Percentiles rank a stretch among this genome's conserved stretches.
Conservation (phyloP, 2,797 vertebrate genomes). For the Hypotaenidia okinawae region DNA sequence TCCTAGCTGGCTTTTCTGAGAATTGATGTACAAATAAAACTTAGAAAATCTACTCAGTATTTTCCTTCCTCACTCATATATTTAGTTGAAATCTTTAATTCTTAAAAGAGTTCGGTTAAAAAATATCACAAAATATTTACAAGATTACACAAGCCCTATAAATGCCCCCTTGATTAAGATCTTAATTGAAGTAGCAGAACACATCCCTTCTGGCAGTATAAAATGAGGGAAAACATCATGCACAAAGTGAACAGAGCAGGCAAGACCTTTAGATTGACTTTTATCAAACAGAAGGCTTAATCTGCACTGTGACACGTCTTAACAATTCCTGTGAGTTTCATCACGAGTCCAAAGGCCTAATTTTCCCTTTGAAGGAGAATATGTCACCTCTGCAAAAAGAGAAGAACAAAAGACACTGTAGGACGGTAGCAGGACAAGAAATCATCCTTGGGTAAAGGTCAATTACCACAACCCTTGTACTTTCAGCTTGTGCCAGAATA, state of each 20-base stretch:
- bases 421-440: neutral
- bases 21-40: neutral
- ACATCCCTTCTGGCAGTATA: neutral
- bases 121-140: neutral
- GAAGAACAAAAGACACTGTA: neutral
- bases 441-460: neutral
- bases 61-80: neutral
- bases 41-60: neutral
- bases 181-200: neutral
- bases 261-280: constrained; percentile 37
- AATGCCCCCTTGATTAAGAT: neutral
- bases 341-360: neutral
- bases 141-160: neutral
- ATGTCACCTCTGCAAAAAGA: neutral
- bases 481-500: neutral
- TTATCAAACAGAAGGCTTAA: constrained; percentile 19
- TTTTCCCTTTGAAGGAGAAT: neutral
- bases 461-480: neutral
- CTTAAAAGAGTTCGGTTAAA: neutral
- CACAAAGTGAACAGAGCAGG: neutral
- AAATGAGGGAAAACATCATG: neutral
- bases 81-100: neutral
- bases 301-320: neutral
- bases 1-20: neutral
- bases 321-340: neutral